Base-by-base conservation (phyloP, 1,140 invertebrate genomes). In the Teleogryllus occipitalis region DNA sequence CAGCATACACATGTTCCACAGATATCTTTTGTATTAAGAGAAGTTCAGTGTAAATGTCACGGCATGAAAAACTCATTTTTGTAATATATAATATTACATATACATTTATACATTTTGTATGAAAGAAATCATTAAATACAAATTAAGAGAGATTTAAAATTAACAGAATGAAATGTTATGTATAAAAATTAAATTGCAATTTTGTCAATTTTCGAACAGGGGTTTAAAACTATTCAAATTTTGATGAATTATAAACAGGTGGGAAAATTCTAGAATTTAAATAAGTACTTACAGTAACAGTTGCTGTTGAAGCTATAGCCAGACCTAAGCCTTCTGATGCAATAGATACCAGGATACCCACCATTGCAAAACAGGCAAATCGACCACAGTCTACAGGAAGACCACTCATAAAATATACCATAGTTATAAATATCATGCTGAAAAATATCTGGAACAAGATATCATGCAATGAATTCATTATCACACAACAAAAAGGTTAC, bases 301-400 rank as follows among this genome's bases (percentile, higher is more conserved):
- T 94, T 2, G 94, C 87, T 14, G 89, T 88, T 15, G 92, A 92
- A 1, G 91, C 92, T 80, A 95, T 91, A 4, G 93, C 86, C 4
- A 93, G 85, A 7, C 91, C 94, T 84, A 94, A 89, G 80, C 92
- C 93, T 84, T 95, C 93, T 0, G 93, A 92, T 72, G 93, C 93
- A 2, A 95, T 85, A 7, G 90, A 89, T 1, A 92, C 91, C 27
- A 94, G 79, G 47, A 94, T 87, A 74, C 93, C 92, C 39, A 91
- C 89, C 0, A 87, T 83, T 73, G 90, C 90, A 82, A 95, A 93
- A 89, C 91, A 91, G 0, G 86, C 81, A 81, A 90, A 91, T 80
- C 91, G 87, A 74, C 83, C 81, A 15, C 87, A 47, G 77, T 87
- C 84, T 6, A 86, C 86, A 0, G 90, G 90, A 74, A 91, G 83